These are phyloP conservation scores for Oscheius sp. DNA, from an alignment of 2,888 invertebrate species.

Conservation along the genomic window DNA sequence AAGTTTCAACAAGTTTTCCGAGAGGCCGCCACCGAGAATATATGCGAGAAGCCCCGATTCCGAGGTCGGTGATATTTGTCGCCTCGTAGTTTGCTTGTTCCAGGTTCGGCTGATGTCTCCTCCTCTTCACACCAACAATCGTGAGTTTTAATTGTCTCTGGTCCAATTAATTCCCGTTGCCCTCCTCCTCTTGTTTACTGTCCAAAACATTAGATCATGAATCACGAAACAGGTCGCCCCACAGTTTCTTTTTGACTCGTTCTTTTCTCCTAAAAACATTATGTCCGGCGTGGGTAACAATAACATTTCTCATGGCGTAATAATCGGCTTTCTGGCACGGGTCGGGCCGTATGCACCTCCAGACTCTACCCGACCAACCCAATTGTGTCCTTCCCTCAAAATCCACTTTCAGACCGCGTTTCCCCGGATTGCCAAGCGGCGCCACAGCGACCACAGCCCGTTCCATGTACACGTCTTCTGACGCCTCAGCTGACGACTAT, in stretches of 20 bases:
- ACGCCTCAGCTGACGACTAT: constrained; percentile 22
- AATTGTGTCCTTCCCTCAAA: constrained; percentile 11
- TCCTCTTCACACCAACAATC: constrained; percentile 19
- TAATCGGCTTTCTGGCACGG: too few relatives aligned
- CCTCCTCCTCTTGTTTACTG: neutral
- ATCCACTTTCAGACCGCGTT: constrained; percentile 27
- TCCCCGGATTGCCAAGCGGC: constrained; percentile 19
- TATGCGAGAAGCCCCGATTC: constrained; percentile 9
- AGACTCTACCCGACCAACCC: constrained; percentile 11
- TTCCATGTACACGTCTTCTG: constrained; percentile 21
- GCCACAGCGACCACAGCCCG: constrained; percentile 26
- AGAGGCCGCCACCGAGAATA: constrained; percentile 22
- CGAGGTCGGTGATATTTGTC: constrained; percentile 7
- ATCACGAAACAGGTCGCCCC: too few relatives aligned
- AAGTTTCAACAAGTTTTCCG: constrained; percentile 25
- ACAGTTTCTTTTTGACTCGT: too few relatives aligned
- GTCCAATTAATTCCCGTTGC: neutral
- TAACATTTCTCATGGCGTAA: too few relatives aligned
- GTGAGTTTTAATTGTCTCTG: constrained; percentile 20
- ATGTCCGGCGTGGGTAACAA: too few relatives aligned
- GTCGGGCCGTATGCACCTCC: constrained; percentile 4
- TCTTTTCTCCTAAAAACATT: too few relatives aligned
- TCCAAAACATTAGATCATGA: too few relatives aligned
- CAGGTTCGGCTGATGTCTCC: constrained; percentile 24
- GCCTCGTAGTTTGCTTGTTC: constrained; percentile 7